phyloP scores from a whole-genome alignment of 2,888 invertebrate species.

The Drosophila prolongata region DNA sequence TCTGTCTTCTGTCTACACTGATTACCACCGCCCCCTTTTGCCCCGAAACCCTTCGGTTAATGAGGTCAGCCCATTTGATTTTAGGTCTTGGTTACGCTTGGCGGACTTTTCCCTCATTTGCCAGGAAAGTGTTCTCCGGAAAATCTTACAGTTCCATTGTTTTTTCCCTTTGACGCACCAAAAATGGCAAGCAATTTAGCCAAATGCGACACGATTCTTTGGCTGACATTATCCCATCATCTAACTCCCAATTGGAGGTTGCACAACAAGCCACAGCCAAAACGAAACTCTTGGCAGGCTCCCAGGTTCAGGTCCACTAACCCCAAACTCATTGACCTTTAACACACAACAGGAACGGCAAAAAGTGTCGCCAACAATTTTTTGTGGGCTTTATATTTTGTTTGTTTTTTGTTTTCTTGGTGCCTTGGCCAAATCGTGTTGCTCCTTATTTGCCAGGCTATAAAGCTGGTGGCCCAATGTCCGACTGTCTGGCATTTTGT shows the following conservation, averaged over 20 bases:
- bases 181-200: constrained; percentile 44
- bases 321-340: constrained; percentile 76
- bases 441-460: constrained; percentile 76
- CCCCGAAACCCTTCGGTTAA: constrained; percentile 48
- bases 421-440: constrained; percentile 68
- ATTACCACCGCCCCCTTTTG: constrained; percentile 13
- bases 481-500: constrained; percentile 42
- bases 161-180: constrained; percentile 23
- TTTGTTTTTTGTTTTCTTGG: constrained; percentile 1
- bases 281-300: constrained; percentile 43
- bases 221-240: constrained; percentile 47
- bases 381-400: constrained; percentile 15
- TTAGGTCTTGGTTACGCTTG: constrained; percentile 64
- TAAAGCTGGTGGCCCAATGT: constrained; percentile 35
- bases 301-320: constrained; percentile 77
- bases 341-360: constrained; percentile 51
- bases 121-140: constrained; percentile 68
- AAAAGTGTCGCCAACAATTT: constrained; percentile 72
- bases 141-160: constrained; percentile 17
- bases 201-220: constrained; percentile 46
- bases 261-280: constrained; percentile 29
- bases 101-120: constrained; percentile 48
- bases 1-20: constrained; percentile 45
- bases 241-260: constrained; percentile 29
- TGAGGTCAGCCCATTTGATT: constrained; percentile 69